phyloP scores from a whole-genome alignment of 2,797 vertebrate genomes.

The Smutsia gigantea region DNA sequence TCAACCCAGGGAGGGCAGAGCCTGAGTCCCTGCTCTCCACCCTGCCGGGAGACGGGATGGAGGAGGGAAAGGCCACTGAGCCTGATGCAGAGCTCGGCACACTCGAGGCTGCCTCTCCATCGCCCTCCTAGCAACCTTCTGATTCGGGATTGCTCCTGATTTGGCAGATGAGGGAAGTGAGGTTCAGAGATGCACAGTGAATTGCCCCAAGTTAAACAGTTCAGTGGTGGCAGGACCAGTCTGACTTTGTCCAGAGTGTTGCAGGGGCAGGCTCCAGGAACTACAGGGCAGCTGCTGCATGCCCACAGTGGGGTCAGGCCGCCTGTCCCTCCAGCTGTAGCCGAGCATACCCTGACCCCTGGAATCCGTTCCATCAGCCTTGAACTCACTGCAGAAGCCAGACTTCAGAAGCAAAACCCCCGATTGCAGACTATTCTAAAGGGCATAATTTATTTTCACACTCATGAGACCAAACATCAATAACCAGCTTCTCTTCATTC shows the following conservation, averaged over 20 bases:
- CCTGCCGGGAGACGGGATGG: too few species aligned
- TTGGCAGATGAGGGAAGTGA: neutral
- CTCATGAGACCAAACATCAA: neutral
- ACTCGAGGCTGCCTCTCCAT: fast-evolving
- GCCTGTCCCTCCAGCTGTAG: neutral
- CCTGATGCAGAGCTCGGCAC: fast-evolving
- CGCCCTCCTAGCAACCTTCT: neutral
- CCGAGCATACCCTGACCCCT: neutral
- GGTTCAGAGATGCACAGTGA: neutral
- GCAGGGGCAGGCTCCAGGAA: neutral
- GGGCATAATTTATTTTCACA: neutral
- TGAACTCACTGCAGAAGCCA: neutral
- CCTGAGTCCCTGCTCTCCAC: fast-evolving
- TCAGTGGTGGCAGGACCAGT: neutral
- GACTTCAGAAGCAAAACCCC: neutral
- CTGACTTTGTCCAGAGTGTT: neutral
- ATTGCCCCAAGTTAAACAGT: neutral
- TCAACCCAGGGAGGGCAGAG: fast-evolving
- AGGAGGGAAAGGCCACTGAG: neutral
- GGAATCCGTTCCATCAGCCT: neutral
- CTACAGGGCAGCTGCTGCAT: neutral
- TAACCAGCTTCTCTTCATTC: neutral
- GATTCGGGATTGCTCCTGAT: neutral
- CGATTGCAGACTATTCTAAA: fast-evolving
- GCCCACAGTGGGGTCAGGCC: neutral